Evolutionary conservation across 2,888 invertebrate genomes (phyloP), one percentile per base, ranked within the genome.

Genomic region (Imbricaverruca yamaguchii): DNA sequence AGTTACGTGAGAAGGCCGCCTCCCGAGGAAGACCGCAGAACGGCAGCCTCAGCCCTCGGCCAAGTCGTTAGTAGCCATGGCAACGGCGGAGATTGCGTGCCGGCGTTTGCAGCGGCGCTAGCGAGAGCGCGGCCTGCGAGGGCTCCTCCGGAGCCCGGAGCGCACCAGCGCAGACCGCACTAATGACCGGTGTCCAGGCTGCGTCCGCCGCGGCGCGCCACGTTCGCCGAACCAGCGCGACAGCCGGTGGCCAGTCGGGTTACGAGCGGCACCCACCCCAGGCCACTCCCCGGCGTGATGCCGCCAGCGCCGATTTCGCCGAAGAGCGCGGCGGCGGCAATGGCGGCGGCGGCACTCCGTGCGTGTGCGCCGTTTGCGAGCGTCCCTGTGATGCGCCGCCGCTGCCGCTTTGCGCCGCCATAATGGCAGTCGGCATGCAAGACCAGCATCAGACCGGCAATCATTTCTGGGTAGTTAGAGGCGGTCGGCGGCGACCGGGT

Each of bases 381-480:
- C 39, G 39, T 39, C 39, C 39, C 39, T 39, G 39, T 39, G 39
- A 39, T 10, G 65, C 65, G n/a, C n/a, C 65, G 65, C 23, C 23
- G 65, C 65, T n/a, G 10, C 55, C 53, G 53, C 21, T 53, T 55
- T 10, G 21, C 21, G 53, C 74, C 15, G 53, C 53, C 55, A 10
- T 74, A 74, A 74, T 74, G 74, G 55, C 74, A 74, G 74, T 1
- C 74, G 74, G 74, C 74, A 74, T 74, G 74, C 74, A 74, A 74
- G 53, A 55, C 53, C 39, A 39, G 21, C 74, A 74, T 74, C 55
- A 74, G 74, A 13, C 23, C 53, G 21, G 53, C 55, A 21, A 74
- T 53, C 69, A 39, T 6, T 15, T 6, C 74, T 59, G 59, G 39
- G 39, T 39, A 39, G 39, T 39, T 39, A 39, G 25, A 39, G 15